Evolutionary conservation across 2,888 invertebrate genomes (phyloP).

Genomic region (Catocala fraxini): DNA sequence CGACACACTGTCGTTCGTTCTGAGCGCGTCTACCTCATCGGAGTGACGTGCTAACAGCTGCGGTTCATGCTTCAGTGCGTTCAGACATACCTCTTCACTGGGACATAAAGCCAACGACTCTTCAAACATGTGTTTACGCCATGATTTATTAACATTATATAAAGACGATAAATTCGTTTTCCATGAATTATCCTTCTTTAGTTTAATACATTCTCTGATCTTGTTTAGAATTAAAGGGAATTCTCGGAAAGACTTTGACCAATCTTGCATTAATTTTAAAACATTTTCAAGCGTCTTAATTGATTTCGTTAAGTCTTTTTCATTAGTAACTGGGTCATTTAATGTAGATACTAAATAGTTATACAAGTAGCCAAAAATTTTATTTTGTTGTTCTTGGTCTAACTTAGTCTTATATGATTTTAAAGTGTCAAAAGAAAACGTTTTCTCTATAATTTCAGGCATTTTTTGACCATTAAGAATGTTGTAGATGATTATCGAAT

Average conservation of each 20-base stretch:
- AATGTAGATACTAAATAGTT: constrained; percentile 49
- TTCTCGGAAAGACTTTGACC: constrained; percentile 63
- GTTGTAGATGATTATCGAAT: constrained; percentile 61
- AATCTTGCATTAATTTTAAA: constrained; percentile 61
- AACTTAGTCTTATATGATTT: constrained; percentile 51
- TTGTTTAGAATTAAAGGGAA: constrained; percentile 61
- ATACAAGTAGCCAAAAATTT: constrained; percentile 66
- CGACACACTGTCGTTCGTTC: constrained; percentile 53
- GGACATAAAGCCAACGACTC: constrained; percentile 66
- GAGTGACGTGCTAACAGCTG: constrained; percentile 56
- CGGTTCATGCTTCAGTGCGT: constrained; percentile 74
- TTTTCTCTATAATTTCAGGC: constrained; percentile 14
- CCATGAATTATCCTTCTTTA: constrained; percentile 61
- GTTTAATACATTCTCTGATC: constrained; percentile 59
- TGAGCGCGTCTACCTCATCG: constrained; percentile 53
- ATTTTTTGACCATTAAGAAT: constrained; percentile 51
- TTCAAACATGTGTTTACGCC: constrained; percentile 70
- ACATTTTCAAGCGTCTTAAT: constrained; percentile 26
- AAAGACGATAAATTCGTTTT: constrained; percentile 53
- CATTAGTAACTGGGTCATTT: constrained; percentile 15
- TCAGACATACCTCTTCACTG: constrained; percentile 64
- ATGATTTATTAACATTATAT: constrained; percentile 71
- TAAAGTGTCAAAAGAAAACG: constrained; percentile 18
- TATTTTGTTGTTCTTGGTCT: constrained; percentile 55
- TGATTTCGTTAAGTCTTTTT: constrained; percentile 1